These are phyloP conservation scores for Macheiramphus alcinus DNA, from an alignment of 2,113 vertebrate species.

Conservation along the genomic window DNA sequence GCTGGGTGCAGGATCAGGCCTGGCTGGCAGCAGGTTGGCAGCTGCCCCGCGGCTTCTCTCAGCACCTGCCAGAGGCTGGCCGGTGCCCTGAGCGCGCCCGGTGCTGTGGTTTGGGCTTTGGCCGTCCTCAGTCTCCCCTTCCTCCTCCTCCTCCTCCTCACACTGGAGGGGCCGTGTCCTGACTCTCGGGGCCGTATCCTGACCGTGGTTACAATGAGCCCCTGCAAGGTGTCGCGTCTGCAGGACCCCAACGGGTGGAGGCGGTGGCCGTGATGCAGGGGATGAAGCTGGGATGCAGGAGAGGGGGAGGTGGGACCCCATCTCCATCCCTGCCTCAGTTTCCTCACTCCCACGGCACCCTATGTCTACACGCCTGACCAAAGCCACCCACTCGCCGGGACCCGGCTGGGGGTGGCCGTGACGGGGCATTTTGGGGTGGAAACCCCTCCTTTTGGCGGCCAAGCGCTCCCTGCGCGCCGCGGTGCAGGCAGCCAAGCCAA, in stretches of 20 bases:
- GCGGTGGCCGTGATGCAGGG: neutral
- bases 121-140: neutral
- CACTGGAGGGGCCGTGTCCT: fast-evolving
- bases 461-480: fast-evolving
- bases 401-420: neutral
- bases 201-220: neutral
- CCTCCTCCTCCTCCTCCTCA: neutral
- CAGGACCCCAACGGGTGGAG: fast-evolving
- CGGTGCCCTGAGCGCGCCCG: fast-evolving
- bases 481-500: neutral
- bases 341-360: neutral
- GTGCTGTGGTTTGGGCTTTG: neutral
- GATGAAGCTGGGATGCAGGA: neutral
- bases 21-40: neutral
- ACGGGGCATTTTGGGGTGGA: neutral
- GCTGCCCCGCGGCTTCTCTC: neutral
- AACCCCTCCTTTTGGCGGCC: neutral
- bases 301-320: neutral
- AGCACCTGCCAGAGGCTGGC: neutral
- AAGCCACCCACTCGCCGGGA: fast-evolving
- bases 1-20: neutral
- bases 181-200: neutral
- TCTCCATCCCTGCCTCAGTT: neutral
- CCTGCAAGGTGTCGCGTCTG: fast-evolving
- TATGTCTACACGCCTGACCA: fast-evolving